Evolutionary conservation across 2,888 invertebrate genomes (phyloP).

Genomic region (Dicranocentrus wangi): DNA sequence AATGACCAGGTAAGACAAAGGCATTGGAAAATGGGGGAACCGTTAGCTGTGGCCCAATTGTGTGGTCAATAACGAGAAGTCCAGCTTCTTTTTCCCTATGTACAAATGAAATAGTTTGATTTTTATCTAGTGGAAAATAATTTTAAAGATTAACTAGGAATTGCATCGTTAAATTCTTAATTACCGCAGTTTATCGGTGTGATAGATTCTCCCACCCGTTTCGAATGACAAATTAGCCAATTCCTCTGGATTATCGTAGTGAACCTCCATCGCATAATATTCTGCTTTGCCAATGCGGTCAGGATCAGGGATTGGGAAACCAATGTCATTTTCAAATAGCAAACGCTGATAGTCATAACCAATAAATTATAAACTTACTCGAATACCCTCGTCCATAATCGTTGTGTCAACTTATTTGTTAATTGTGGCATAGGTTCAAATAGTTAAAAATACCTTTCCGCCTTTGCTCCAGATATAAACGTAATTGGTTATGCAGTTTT

Average conservation of each 20-base stretch:
- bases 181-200: conserved; percentile 80
- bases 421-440: conserved; percentile 42
- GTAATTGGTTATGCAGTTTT: conserved; percentile 22
- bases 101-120: too few species aligned
- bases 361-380: neutral
- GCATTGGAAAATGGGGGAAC: conserved; percentile 86
- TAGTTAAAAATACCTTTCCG: conserved; percentile 53
- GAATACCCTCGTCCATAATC: neutral
- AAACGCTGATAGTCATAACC: conserved; percentile 84
- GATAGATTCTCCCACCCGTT: conserved; percentile 86
- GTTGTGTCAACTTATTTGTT: conserved; percentile 59
- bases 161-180: too few species aligned
- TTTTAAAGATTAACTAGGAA: too few species aligned
- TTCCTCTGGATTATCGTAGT: conserved; percentile 84
- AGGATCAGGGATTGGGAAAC: conserved; percentile 87
- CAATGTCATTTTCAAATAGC: conserved; percentile 84
- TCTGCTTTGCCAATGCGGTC: conserved; percentile 80
- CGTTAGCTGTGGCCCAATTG: conserved; percentile 85
- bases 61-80: conserved; percentile 85
- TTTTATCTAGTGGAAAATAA: too few species aligned
- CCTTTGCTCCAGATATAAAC: conserved; percentile 57
- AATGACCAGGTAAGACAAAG: conserved; percentile 88
- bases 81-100: conserved; percentile 83
- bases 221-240: conserved; percentile 76
- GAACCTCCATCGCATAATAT: conserved; percentile 86